Conservation (phyloP, 2,888 invertebrate genomes). For the Agrochola litura region DNA sequence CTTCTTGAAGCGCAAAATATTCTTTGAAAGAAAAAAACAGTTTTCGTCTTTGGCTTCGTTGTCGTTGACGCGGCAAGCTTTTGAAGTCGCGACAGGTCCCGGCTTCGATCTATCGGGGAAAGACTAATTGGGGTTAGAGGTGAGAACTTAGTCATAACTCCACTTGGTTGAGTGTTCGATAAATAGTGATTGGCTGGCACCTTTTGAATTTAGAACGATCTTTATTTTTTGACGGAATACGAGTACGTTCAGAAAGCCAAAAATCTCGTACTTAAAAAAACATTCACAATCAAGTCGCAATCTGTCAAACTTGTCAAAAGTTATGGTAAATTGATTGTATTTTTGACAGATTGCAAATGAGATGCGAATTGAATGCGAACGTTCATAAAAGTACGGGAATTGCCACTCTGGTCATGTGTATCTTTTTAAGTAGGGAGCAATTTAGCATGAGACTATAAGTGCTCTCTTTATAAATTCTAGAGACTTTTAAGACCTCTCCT, state of each 20-base stretch:
- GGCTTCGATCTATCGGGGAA: slow-evolving; percentile 25
- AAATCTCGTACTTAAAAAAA: no score
- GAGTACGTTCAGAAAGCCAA: no score
- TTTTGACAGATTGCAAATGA: no score
- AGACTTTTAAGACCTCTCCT: background rate
- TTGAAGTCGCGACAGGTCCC: slow-evolving; percentile 18
- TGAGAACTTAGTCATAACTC: slow-evolving; percentile 32
- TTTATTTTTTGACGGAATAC: background rate
- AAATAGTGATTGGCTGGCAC: slow-evolving; percentile 28
- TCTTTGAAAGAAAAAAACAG: slow-evolving; percentile 21
- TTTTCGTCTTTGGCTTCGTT: slow-evolving; percentile 20
- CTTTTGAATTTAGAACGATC: slow-evolving; percentile 15
- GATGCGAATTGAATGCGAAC: no score
- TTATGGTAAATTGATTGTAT: no score
- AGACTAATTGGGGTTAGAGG: slow-evolving; percentile 43
- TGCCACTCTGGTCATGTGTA: background rate
- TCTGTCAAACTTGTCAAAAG: no score
- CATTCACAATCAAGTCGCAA: no score
- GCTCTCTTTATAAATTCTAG: background rate
- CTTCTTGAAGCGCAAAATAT: slow-evolving; percentile 49
- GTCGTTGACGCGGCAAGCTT: slow-evolving; percentile 30
- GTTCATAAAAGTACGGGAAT: no score
- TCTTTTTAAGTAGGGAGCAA: slow-evolving; percentile 1
- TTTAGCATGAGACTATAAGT: slow-evolving; percentile 4
- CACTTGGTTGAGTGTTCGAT: slow-evolving; percentile 7